phyloP scores from a whole-genome alignment of 2,888 invertebrate species.

The Andrena dorsata region DNA sequence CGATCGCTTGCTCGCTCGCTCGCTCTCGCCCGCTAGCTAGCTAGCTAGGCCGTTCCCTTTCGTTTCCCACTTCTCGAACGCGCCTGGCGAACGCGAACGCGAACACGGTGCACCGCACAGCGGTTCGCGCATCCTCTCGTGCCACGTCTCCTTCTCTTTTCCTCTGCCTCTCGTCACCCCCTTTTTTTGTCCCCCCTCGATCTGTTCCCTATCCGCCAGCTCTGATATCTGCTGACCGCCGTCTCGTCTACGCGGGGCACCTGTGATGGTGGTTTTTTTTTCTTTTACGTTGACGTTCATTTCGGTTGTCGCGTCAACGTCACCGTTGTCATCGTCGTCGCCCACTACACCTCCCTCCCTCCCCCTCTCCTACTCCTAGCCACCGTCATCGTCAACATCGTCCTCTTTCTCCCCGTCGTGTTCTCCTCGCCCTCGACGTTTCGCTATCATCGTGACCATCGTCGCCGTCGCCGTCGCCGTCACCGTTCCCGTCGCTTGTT shows the following conservation, averaged over 20 bases:
- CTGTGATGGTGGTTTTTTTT: constrained; percentile 39
- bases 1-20: constrained; percentile 46
- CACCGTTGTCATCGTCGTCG: constrained; percentile 50
- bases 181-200: constrained; percentile 18
- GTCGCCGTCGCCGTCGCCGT: constrained; percentile 10
- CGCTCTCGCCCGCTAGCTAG: constrained; percentile 30
- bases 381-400: constrained; percentile 39
- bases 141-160: constrained; percentile 74
- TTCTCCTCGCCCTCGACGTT: neutral
- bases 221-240: constrained; percentile 35
- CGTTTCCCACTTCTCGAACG: constrained; percentile 66
- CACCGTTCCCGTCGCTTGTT: constrained; percentile 27
- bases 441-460: constrained; percentile 24
- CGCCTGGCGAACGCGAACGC: constrained; percentile 62
- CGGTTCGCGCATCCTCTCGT: constrained; percentile 73
- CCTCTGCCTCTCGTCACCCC: constrained; percentile 39
- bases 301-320: constrained; percentile 47
- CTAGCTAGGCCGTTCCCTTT: constrained; percentile 64
- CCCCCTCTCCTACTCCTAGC: constrained; percentile 4
- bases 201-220: constrained; percentile 34
- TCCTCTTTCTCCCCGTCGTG: constrained; percentile 18
- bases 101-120: constrained; percentile 66
- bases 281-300: constrained; percentile 49
- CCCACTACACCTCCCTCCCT: constrained; percentile 3
- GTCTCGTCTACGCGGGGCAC: constrained; percentile 54